A percentile compares a stretch with the other conserved stretches of the same genome.
These are phyloP conservation scores for Candidula unifasciata DNA, from an alignment of 2,888 invertebrate species.

Conservation along the genomic window DNA sequence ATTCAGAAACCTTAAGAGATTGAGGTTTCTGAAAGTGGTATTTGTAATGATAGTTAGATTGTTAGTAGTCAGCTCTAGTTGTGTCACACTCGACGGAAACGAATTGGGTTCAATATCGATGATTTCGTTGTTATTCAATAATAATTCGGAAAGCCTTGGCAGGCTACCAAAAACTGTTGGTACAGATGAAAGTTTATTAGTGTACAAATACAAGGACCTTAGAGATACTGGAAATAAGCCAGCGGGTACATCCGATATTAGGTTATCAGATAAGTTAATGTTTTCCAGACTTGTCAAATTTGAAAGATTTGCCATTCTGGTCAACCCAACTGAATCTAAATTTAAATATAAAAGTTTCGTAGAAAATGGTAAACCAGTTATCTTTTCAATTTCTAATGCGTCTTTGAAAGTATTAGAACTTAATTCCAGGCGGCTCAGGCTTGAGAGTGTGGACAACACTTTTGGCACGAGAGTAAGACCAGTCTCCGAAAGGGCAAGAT, in stretches of 20 bases:
- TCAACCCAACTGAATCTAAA: no score
- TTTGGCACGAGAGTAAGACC: neutral
- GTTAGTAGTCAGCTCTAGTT: neutral
- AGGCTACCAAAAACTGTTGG: neutral
- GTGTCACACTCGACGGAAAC: neutral
- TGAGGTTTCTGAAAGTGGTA: neutral
- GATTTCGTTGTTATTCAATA: neutral
- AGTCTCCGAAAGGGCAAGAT: neutral
- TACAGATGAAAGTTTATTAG: neutral
- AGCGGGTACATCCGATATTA: neutral
- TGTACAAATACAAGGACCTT: neutral
- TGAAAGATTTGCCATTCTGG: neutral
- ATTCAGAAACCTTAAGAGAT: neutral
- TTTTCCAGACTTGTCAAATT: neutral
- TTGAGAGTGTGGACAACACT: neutral
- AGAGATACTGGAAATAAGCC: neutral
- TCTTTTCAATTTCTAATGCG: neutral
- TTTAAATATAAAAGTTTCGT: neutral
- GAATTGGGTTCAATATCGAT: neutral
- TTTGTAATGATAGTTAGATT: neutral
- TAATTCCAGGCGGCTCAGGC: neutral
- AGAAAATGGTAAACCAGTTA: neutral
- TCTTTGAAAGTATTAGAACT: neutral
- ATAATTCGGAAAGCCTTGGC: neutral
- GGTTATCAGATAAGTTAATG: neutral